Base-by-base conservation (phyloP, 1,140 invertebrate genomes). In the Rhagoletis pomonella region DNA sequence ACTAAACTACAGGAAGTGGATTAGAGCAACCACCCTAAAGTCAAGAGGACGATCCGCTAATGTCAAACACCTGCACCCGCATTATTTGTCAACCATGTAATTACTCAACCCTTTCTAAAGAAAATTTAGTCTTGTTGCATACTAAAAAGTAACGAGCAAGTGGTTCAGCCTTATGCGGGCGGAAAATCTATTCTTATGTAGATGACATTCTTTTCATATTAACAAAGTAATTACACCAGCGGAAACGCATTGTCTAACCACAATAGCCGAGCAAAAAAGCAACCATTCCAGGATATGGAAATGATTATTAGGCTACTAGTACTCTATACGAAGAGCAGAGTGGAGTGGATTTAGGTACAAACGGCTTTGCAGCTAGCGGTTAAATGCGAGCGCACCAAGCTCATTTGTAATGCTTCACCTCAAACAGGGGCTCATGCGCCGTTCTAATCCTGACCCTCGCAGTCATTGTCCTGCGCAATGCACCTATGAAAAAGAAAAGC, bases 41-140 rank as follows among this genome's bases (percentile, higher is more conserved):
- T 5, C 4, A 50, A 19, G 12, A 5, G 42, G 6, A n/a, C 47
- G 2, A 19, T 29, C 2, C n/a, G 7, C 4, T 3, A 50, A 3
- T 10, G 73, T 10, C n/a, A n/a, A 73, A 85, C 87, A 87, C 87
- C 87, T 87, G 87, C 47, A 69, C 87, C 87, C 87, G 58, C 81
- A 87, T 86, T 17, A 87, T 85, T 87, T 85, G 87, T 59, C 87
- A 87, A 64, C 5, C 64, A n/a, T 10, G 47, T 29, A 55, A 2
- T n/a, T 19, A 19, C 7, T 14, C 58, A 39, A 62, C 69, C 69
- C 39, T 69, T 77, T 77, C 59, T 17, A 64, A 14, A 64, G 29
- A 29, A 29, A 29, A 29, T 29, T 29, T 29, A 29, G 29, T 29
- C 29, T 29, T 29, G 29, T 29, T 73, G 9, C 2, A 14, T n/a